phyloP scores from a whole-genome alignment of 2,797 vertebrate species.

The Danio kyathit region DNA sequence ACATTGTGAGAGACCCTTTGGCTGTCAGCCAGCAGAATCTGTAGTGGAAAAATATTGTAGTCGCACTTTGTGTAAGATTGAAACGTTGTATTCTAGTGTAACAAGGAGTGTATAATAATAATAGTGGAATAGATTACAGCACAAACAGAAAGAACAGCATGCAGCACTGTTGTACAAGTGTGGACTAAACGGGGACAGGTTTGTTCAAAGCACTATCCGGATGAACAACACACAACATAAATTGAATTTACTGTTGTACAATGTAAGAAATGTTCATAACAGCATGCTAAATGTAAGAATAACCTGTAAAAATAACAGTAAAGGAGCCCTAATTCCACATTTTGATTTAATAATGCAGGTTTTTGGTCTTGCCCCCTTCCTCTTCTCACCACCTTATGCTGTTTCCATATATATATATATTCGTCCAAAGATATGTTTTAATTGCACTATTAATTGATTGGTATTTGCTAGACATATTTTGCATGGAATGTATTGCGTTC shows the following conservation, averaged over 20 bases:
- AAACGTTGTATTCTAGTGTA: too few species aligned
- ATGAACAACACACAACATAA: too few species aligned
- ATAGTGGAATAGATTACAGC: not conserved
- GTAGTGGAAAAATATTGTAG: too few species aligned
- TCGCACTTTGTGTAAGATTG: too few species aligned
- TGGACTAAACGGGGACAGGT: conserved; percentile 15
- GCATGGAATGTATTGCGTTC: conserved; percentile 80
- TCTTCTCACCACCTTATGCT: conserved; percentile 58
- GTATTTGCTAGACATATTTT: conserved; percentile 65
- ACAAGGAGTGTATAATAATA: too few species aligned
- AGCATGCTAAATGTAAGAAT: not conserved
- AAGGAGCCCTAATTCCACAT: not conserved
- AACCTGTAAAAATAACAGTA: not conserved
- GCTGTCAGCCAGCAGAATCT: too few species aligned
- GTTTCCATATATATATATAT: conserved; percentile 37
- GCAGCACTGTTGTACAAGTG: not conserved
- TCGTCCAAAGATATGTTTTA: conserved; percentile 53
- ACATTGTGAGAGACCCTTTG: too few species aligned
- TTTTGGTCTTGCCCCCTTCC: conserved; percentile 61
- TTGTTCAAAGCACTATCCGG: conserved; percentile 3
- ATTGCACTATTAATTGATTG: conserved; percentile 40
- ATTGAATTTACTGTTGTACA: not conserved
- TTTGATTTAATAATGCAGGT: conserved; percentile 6
- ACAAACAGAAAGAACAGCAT: not conserved
- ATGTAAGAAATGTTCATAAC: not conserved